Base-by-base conservation (phyloP, 2,113 vertebrate genomes). In the Promerops cafer region DNA sequence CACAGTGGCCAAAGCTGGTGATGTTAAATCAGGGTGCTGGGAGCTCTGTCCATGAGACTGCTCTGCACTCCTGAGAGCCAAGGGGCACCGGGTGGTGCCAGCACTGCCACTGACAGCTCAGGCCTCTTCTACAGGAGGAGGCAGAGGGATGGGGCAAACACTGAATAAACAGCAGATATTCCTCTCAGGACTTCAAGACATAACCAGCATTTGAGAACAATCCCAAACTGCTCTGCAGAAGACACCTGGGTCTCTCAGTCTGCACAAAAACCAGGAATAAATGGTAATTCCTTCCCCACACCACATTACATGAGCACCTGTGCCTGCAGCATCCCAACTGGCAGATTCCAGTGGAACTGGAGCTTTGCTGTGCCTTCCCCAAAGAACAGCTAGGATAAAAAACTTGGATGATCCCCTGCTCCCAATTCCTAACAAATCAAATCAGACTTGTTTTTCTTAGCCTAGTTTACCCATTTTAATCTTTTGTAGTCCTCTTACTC, bases 271-370 rank as follows among this genome's bases (percentile, higher is more conserved):
- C 1, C 19, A 45, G 2, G 5, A 72, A 76, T 19, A 50, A 78
- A 30, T 2, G 4, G 5, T 0, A 33, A 56, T 40, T 76, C 54
- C 81, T 74, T 27, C 52, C 37, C 28, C 37, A 54, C 30, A 66
- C 10, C 13, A 24, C 0, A 4, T 18, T 6, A 2, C 0, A 1
- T 9, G 68, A 83, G 72, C n/a, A 35, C 53, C 54, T 40, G 52
- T 35, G n/a, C n/a, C 26, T 50, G 8, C 1, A 4, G 11, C 2
- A 52, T 1, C 24, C 68, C 6, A 2, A 8, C 7, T 49, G 8
- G 47, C 0, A 66, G 47, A 24, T 14, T 5, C 19, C 80, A 53
- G 40, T 7, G 16, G 5, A 64, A 37, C 24, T 11, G 17, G 0
- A 64, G 30, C 53, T 71, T 56, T 13, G 14, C 0, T 9, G 40